Base-by-base conservation (phyloP, 2,797 vertebrate genomes). In the Peromyscus attwateri region DNA sequence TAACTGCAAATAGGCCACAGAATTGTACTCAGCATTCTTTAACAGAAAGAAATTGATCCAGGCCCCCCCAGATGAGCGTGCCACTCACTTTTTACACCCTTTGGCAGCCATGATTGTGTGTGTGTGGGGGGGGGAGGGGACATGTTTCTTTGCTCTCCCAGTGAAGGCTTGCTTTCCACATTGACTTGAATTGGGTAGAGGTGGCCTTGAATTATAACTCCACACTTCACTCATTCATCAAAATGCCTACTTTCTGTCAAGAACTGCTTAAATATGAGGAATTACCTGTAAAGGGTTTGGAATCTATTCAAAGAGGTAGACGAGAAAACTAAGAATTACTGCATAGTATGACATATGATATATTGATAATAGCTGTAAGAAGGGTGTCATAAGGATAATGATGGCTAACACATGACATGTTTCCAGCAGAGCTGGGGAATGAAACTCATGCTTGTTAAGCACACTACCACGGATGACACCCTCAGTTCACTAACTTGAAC, bases 1-100 rank as follows among this genome's bases (percentile, higher is more conserved):
- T 92, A 95, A 97, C 91, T 91, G 87, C 80, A 97, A 96, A 97
- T 97, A 95, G 95, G 95, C 97, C 97, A 97, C 25, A 57, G 92
- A 91, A 94, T 95, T 92, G 49, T 82, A 25, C 75, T 94, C 88
- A 81, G 55, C 60, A 77, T 81, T 95, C 94, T 97, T 96, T 94
- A 87, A 97, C 96, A 88, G 87, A 90, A 57, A 95, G 85, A 49
- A 66, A 43, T 68, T 11, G 21, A 88, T 92, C 31, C 66, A 66
- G 29, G 37, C 52, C 6, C 91, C 62, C n/a, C 89, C n/a, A 73
- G 62, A 19, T n/a, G 73, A 71, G 46, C 73, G 17, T 37, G 31
- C 4, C 3, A 6, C 14, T 27, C 37, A 2, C 49, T 64, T 71
- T 60, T 31, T 76, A 25, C 12, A 14, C 9, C 40, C 0, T 0